Base-by-base conservation (phyloP, 2,888 invertebrate genomes). In the Acronicta alni region DNA sequence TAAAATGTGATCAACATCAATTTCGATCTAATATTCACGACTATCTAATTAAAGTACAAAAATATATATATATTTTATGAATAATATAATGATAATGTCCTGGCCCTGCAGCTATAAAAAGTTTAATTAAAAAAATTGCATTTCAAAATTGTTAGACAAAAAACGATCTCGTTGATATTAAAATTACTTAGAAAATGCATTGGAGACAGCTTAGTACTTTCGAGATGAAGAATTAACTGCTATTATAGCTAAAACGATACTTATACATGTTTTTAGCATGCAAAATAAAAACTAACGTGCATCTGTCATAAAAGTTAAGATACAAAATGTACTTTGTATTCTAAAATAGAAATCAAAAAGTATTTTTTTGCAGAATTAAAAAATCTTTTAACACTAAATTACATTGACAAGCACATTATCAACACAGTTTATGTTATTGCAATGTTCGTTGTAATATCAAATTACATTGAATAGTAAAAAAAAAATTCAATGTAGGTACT, bases 41-140 rank as follows among this genome's bases (percentile, higher is more conserved):
- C n/a, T n/a, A n/a, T n/a, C n/a, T 39, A 41, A 32, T 7, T 15
- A 30, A 0, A 45, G 32, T 67, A 49, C 49, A 67, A 67, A 67
- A 67, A 67, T 67, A 64, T 18, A 39, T 63, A 23, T 2, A 18
- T 26, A 42, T 26, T 67, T 53, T 63, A 49, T 67, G 51, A 16
- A 43, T 35, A 35, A 3, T 6, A 6, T 6, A 6, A 32, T 14
- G 23, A 14, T 23, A 32, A 35, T 39, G 3, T 32, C 14, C 26
- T 45, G 48, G 48, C 12, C n/a, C n/a, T 59, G 43, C 12, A 32
- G 23, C 9, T 39, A 47, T 15, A 58, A 43, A 15, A 9, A 49
- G 12, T 18, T n/a, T n/a, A n/a, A n/a, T n/a, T n/a, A n/a, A 48
- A 39, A 17, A n/a, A 39, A 18, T 48, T 42, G n/a, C 42, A 0